Evolutionary conservation across 2,797 vertebrate species (phyloP).

Genomic region (Gymnothorax javanicus): DNA sequence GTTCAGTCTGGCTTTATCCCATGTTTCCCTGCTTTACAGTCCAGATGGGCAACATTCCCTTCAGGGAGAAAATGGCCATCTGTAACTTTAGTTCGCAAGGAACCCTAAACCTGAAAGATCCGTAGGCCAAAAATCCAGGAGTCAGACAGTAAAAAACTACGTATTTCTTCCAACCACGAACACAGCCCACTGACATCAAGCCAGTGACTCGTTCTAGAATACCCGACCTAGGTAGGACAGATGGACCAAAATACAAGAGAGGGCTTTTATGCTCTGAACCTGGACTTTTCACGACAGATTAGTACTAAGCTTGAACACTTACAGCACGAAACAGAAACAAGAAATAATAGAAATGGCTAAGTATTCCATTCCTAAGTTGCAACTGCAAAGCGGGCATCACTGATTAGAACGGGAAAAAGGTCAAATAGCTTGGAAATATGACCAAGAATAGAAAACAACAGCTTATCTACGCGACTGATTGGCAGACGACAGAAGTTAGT

Average conservation of each 20-base stretch:
- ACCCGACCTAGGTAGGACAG: too few relatives aligned
- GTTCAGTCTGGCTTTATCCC: constrained; percentile 64
- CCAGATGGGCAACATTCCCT: constrained; percentile 28
- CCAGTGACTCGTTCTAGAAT: too few relatives aligned
- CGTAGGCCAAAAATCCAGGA: not conserved
- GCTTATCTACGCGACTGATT: not conserved
- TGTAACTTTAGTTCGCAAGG: not conserved
- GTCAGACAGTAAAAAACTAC: too few relatives aligned
- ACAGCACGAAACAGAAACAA: not conserved
- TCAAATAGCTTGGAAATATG: not conserved
- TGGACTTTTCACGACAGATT: too few relatives aligned
- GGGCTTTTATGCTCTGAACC: too few relatives aligned
- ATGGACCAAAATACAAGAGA: too few relatives aligned
- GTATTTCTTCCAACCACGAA: too few relatives aligned
- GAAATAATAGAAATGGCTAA: not conserved
- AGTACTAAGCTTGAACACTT: not conserved
- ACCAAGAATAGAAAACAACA: not conserved
- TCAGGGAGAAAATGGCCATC: not conserved
- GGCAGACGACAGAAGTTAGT: not conserved
- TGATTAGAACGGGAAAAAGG: not conserved
- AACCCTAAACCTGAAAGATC: not conserved
- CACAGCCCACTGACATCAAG: too few relatives aligned
- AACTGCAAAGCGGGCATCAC: not conserved
- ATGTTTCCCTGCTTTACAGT: constrained; percentile 32
- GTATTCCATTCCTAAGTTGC: not conserved